phyloP scores from a whole-genome alignment of 2,113 vertebrate species.

The Ptilorrhoa leucosticta region DNA sequence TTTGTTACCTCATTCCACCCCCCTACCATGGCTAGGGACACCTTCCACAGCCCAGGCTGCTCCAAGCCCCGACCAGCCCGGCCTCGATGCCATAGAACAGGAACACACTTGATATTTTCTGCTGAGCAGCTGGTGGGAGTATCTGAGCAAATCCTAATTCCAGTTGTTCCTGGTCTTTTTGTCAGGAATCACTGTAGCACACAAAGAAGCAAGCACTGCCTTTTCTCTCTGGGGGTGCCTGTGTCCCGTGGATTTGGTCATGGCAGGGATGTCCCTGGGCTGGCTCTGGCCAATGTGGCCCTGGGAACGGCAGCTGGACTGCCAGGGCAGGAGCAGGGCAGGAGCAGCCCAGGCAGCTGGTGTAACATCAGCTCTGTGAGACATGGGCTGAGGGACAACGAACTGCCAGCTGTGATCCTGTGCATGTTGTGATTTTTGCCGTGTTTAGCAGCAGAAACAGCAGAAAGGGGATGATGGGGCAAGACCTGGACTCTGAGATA shows the following conservation, averaged over 20 bases:
- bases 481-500: not conserved
- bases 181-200: not conserved
- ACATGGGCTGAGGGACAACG: not conserved
- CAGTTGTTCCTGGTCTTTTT: accelerated
- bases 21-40: not conserved
- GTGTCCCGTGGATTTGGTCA: accelerated
- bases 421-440: accelerated
- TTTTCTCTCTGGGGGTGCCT: accelerated
- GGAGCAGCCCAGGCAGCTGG: not conserved
- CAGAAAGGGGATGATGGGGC: not conserved
- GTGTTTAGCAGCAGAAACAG: not conserved
- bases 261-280: accelerated
- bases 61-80: not conserved
- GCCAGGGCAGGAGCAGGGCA: not conserved
- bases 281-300: not conserved
- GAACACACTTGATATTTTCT: accelerated
- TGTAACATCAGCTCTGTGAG: not conserved
- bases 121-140: not conserved
- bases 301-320: not conserved
- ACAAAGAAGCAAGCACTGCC: not conserved
- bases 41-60: not conserved
- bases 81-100: accelerated
- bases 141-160: not conserved
- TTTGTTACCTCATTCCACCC: accelerated
- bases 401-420: not conserved